Conservation (phyloP, 2,797 vertebrate genomes). For the Nyctibius grandis region DNA sequence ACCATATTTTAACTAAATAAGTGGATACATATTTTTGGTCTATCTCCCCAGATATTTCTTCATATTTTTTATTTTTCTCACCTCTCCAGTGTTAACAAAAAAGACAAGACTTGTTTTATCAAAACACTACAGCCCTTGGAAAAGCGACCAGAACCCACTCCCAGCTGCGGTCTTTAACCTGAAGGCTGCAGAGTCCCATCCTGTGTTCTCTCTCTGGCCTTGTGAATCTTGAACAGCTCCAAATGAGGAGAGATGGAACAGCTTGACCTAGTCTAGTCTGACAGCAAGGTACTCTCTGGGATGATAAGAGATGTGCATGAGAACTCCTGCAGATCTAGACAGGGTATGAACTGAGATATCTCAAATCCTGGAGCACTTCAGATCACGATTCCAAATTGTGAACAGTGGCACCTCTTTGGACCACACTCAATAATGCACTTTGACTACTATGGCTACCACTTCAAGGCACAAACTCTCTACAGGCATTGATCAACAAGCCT, state of each 20-base stretch:
- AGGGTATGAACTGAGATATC: neutral
- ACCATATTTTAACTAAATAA: neutral
- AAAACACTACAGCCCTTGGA: neutral
- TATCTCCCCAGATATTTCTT: neutral
- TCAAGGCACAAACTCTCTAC: neutral
- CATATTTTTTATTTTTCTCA: neutral
- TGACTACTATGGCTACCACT: neutral
- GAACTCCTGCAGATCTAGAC: neutral
- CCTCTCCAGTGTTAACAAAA: neutral
- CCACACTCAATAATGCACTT: neutral
- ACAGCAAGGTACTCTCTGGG: neutral
- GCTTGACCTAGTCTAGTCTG: neutral
- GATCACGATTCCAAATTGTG: rapidly evolving
- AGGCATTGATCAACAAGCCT: neutral
- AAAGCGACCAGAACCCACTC: neutral
- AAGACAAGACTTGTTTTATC: neutral
- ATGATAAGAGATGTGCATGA: neutral
- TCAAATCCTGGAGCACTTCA: neutral
- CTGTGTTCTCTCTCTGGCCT: neutral
- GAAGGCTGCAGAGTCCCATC: neutral
- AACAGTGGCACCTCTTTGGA: neutral
- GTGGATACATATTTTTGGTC: neutral
- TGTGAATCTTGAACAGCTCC: neutral
- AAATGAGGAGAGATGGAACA: neutral
- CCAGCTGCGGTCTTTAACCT: neutral